Percentiles rank a stretch among this genome's conserved stretches.
Evolutionary conservation across 2,888 invertebrate genomes (phyloP).

Genomic region (Drosophila rubida): DNA sequence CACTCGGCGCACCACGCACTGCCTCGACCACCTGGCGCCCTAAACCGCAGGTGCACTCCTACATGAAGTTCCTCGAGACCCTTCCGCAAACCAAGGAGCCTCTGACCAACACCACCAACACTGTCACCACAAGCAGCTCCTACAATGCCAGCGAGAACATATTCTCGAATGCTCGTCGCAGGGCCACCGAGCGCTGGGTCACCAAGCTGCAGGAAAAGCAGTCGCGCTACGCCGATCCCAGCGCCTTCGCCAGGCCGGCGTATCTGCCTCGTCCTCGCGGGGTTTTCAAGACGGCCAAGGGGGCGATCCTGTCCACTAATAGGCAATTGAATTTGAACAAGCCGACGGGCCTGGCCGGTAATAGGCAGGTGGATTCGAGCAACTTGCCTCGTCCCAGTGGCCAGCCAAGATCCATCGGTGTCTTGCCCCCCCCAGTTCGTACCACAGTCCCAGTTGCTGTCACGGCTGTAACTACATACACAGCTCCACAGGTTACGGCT

Average conservation of each 20-base stretch:
- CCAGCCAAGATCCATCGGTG: not conserved
- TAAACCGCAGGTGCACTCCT: not conserved
- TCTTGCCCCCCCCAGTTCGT: not conserved
- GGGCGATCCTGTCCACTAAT: not conserved
- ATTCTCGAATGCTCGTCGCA: conserved; percentile 64
- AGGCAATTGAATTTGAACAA: not conserved
- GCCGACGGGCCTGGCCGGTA: too few relatives aligned
- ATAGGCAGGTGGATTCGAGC: too few relatives aligned
- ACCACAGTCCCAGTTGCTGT: not conserved
- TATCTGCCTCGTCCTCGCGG: conserved; percentile 6
- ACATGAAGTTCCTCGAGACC: not conserved
- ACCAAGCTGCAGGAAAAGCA: conserved; percentile 58
- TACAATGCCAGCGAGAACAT: conserved; percentile 29
- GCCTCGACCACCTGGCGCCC: conserved; percentile 6
- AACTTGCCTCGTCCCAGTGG: not conserved
- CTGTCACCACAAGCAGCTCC: not conserved
- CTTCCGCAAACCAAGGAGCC: not conserved
- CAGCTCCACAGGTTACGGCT: too few relatives aligned
- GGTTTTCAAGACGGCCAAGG: not conserved
- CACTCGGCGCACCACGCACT: not conserved
- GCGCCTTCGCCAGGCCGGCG: conserved; percentile 9
- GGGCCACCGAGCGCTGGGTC: conserved; percentile 62
- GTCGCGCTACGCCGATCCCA: conserved; percentile 51
- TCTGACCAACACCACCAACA: not conserved
- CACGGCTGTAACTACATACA: not conserved